A percentile compares a stretch with the other conserved stretches of the same genome.
Conservation (phyloP, 2,888 invertebrate species). For the Schrankia costaestrigalis region DNA sequence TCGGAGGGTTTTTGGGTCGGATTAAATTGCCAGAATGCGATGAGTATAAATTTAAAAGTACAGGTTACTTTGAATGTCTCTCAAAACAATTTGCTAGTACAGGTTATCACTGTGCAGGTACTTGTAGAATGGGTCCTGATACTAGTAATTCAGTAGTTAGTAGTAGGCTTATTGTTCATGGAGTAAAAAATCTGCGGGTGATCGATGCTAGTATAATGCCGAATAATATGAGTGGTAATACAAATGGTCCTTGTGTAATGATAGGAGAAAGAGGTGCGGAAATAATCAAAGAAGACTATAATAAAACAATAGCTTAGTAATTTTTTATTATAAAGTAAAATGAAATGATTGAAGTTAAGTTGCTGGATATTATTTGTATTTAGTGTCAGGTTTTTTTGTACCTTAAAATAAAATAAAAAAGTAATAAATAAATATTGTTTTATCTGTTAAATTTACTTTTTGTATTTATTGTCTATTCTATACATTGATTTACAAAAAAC, state of each 20-base stretch:
- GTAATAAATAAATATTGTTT: too few species aligned
- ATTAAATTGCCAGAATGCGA: slow-evolving; percentile 44
- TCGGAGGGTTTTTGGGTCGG: slow-evolving; percentile 33
- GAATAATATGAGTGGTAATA: slow-evolving; percentile 86
- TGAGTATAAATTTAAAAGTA: slow-evolving; percentile 34
- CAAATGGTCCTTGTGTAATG: slow-evolving; percentile 89
- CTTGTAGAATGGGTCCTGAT: slow-evolving; percentile 79
- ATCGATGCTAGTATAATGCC: slow-evolving; percentile 91
- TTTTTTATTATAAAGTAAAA: too few species aligned
- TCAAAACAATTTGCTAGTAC: slow-evolving; percentile 63
- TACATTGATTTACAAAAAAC: too few species aligned
- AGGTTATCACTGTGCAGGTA: slow-evolving; percentile 86
- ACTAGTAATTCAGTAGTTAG: slow-evolving; percentile 57
- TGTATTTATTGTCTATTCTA: too few species aligned
- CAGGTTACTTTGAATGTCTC: slow-evolving; percentile 49
- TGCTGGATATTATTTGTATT: too few species aligned
- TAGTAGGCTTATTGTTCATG: slow-evolving; percentile 82
- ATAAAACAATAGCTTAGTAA: too few species aligned
- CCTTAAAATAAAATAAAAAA: too few species aligned
- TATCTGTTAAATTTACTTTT: too few species aligned
- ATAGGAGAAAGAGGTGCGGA: slow-evolving; percentile 89
- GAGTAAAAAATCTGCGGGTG: slow-evolving; percentile 83
- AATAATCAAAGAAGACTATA: slow-evolving; percentile 80
- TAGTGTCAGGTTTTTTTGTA: too few species aligned
- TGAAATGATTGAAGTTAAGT: too few species aligned